Percentiles rank a stretch among this genome's conserved stretches.
phyloP scores from a whole-genome alignment of 35 echinoderm and acorn worm species.

The Eucidaris tribuloides region DNA sequence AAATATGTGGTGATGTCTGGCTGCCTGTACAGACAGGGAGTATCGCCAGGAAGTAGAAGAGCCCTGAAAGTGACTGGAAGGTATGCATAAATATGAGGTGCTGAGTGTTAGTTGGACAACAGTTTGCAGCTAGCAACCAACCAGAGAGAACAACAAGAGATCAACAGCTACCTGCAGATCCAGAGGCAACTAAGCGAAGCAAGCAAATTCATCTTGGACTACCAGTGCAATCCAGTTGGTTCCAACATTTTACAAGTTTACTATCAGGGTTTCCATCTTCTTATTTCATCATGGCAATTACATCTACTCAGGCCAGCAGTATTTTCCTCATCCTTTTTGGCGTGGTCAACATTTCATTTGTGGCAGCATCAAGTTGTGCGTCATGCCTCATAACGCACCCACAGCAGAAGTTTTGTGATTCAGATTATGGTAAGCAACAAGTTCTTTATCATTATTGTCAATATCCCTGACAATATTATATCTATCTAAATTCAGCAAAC shows the following conservation, averaged over 20 bases:
- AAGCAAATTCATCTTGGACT: background rate
- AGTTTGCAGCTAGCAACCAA: constrained; percentile 10
- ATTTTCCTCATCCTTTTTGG: background rate
- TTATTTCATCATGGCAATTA: background rate
- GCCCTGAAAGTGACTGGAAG: background rate
- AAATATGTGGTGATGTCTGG: too few relatives aligned
- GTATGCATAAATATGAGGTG: background rate
- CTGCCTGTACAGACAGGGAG: too few relatives aligned
- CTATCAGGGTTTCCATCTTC: background rate
- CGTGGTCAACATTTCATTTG: background rate
- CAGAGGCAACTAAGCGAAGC: constrained; percentile 2
- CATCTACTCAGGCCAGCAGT: background rate
- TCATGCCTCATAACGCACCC: constrained; percentile 44
- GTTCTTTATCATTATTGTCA: too few relatives aligned
- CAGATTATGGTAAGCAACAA: constrained; percentile 59
- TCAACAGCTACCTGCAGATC: too few relatives aligned
- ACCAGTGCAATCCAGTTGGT: background rate
- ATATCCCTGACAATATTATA: too few relatives aligned
- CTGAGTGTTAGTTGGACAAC: constrained; percentile 11
- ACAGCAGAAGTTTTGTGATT: constrained; percentile 55
- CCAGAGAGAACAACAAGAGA: background rate
- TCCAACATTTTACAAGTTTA: background rate
- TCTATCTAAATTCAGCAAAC: too few relatives aligned
- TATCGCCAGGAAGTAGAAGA: too few relatives aligned
- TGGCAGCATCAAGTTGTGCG: constrained; percentile 8